Evolutionary conservation across 2,797 vertebrate genomes (phyloP).

Genomic region (Pseudopleuronectes americanus): DNA sequence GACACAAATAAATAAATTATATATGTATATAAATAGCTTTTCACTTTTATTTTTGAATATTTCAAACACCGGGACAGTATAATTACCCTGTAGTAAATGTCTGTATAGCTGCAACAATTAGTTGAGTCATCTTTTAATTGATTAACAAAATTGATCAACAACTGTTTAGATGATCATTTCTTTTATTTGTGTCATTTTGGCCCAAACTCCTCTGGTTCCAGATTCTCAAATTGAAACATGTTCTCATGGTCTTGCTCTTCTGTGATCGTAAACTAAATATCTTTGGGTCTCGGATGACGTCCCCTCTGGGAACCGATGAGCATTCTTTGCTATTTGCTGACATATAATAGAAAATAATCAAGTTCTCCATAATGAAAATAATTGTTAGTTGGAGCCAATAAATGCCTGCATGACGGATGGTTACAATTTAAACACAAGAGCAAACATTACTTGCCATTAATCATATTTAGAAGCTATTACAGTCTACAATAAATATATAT

Average conservation of each 20-base stretch:
- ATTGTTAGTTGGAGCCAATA: constrained; percentile 9
- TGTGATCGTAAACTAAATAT: not conserved
- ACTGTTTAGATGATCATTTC: too few relatives aligned
- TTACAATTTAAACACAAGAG: constrained; percentile 26
- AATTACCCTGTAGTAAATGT: too few relatives aligned
- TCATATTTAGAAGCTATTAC: constrained; percentile 28
- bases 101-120: too few relatives aligned
- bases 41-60: too few relatives aligned
- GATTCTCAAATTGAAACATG: too few relatives aligned
- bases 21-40: not conserved
- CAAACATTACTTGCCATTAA: constrained; percentile 23
- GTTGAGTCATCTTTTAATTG: too few relatives aligned
- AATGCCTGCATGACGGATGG: constrained; percentile 38
- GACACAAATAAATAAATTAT: not conserved
- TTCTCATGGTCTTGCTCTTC: not conserved
- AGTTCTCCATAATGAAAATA: constrained; percentile 6
- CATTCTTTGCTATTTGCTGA: not conserved
- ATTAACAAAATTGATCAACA: too few relatives aligned
- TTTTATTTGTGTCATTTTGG: too few relatives aligned
- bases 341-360: constrained; percentile 12
- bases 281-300: not conserved
- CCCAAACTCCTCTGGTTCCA: too few relatives aligned
- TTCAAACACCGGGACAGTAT: too few relatives aligned
- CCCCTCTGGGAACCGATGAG: too few relatives aligned
- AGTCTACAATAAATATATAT: constrained; percentile 38